Conservation (phyloP, 2,797 vertebrate genomes). For the Hozukius guyotensis region DNA sequence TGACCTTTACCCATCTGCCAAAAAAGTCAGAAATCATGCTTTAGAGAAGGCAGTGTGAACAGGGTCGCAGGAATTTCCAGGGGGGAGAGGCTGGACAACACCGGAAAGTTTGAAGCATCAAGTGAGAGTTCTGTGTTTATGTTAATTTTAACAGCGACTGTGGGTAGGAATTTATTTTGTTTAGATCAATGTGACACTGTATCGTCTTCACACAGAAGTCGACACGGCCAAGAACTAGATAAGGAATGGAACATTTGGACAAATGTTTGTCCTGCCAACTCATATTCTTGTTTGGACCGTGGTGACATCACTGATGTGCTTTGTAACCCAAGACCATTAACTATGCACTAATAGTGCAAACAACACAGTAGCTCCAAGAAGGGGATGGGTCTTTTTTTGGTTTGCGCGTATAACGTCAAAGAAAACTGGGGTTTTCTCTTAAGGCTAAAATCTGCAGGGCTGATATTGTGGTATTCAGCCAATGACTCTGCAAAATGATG, state of each 20-base stretch:
- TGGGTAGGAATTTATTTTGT: slow-evolving; percentile 83
- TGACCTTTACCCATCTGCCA: slow-evolving; percentile 57
- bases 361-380: slow-evolving; percentile 14
- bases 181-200: slow-evolving; percentile 74
- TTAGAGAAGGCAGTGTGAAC: slow-evolving; percentile 19
- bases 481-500: neutral
- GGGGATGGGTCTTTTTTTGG: slow-evolving; percentile 2
- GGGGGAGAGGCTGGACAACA: slow-evolving; percentile 16
- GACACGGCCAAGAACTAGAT: slow-evolving; percentile 70
- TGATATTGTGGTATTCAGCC: neutral
- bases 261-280: slow-evolving; percentile 69
- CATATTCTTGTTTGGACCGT: slow-evolving; percentile 53
- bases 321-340: slow-evolving; percentile 54
- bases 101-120: slow-evolving; percentile 57
- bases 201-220: slow-evolving; percentile 68
- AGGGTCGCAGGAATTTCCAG: slow-evolving; percentile 34
- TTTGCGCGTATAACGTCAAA: slow-evolving; percentile 6
- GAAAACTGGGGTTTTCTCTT: neutral
- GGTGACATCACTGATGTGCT: slow-evolving; percentile 59
- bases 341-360: slow-evolving; percentile 53
- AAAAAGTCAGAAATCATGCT: slow-evolving; percentile 47
- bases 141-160: slow-evolving; percentile 68
- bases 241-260: slow-evolving; percentile 80
- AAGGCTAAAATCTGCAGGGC: neutral
- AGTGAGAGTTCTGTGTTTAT: slow-evolving; percentile 76